Evolutionary conservation across 1,140 invertebrate genomes (phyloP), one percentile per base, ranked within the genome.

Genomic region (Pissodes strobi): DNA sequence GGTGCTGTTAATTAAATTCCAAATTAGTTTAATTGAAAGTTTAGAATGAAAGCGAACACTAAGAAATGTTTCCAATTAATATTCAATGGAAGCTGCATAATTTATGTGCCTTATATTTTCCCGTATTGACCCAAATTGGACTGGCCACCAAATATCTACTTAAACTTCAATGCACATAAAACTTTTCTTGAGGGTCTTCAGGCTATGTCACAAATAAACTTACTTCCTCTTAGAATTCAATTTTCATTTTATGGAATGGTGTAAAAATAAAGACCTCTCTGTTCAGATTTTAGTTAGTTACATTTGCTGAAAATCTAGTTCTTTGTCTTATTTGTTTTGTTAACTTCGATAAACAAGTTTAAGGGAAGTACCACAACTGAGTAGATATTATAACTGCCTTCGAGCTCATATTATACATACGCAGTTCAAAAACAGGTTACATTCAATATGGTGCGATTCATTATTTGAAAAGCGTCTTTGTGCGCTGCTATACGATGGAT

Each of bases 201-300:
- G 39, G 39, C 39, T 43, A 17, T 41, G 38, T 43, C 18, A 17
- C 39, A 43, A 17, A 43, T 43, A 43, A 17, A 43, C 39, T 12
- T 6, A 34, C 27, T 34, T 43, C 39, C 39, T n/a, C 12, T 13
- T 34, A 43, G 15, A 43, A 43, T 43, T 12, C 18, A 43, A n/a
- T n/a, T 17, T 43, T 43, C 15, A 17, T 17, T 43, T 43, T 43
- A 43, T 43, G n/a, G 39, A 34, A 34, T 6, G 27, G 27, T 34
- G 27, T 12, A 34, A 34, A 34, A 34, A 34, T 34, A 34, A 34
- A 34, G n/a, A 12, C 27, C 27, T 12, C n/a, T 34, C n/a, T 34
- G 27, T 34, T 34, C 27, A 6, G 27, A 12, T 34, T 34, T 34
- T 34, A 34, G 27, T n/a, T n/a, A n/a, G n/a, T n/a, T n/a, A n/a